Base-by-base conservation (phyloP, 2,797 vertebrate species). In the Pantherophis vulpinus region DNA sequence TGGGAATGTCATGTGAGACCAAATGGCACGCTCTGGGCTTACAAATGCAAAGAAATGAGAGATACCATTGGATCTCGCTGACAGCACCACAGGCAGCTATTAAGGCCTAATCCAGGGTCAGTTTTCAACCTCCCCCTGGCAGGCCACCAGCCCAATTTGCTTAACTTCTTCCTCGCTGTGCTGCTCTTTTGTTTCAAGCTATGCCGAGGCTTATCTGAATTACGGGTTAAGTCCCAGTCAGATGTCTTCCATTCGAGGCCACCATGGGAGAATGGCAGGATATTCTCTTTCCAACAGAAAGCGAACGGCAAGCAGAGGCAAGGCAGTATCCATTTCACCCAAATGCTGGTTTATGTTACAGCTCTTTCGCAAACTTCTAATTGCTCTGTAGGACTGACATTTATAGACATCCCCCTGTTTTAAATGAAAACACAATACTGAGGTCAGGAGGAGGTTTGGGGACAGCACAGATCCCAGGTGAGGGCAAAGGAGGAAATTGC, bases 231-330 rank as follows among this genome's bases (percentile, higher is more conserved):
- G 97, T 96, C 94, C 96, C 97, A 98, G 97, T 97, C 97, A 98
- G 98, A 97, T 97, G 97, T 97, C 96, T 97, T 98, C 97, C 97
- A 95, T 97, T 97, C 97, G 97, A 98, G 98, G 98, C 98, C 98
- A 98, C 98, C 98, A 97, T 97, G 97, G 97, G 97, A 98, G 98
- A 98, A 97, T 97, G 98, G 97, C 97, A 98, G 97, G 98, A 98
- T 98, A 98, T 98, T 98, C 97, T 98, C 98, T 98, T 98, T 98
- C 98, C 97, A 98, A 97, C 95, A 98, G 97, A 98, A 98, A 98
- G 98, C 97, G 97, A 98, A 98, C 97, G 98, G 98, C 97, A 97
- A 97, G 97, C 98, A 97, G 97, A 97, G 98, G 59, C 97, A 98
- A 97, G 97, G 97, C 95, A 0, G 97, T 98, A 98, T 98, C 98